Evolutionary conservation across 2,888 invertebrate genomes (phyloP).

Genomic region (Nemapogon koenigi): DNA sequence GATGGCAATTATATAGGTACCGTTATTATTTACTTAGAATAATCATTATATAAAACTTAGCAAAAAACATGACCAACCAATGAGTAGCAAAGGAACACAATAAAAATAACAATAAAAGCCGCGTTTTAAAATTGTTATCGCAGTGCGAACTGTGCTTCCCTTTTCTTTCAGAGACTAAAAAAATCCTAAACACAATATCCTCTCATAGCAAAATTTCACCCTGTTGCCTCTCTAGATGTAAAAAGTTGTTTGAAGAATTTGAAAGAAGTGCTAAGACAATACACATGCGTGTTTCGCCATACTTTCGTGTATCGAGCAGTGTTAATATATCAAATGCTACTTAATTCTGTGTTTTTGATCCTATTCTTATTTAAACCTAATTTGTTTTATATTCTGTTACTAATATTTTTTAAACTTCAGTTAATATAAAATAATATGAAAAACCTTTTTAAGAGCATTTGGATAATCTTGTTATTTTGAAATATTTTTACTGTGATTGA

Average conservation of each 20-base stretch:
- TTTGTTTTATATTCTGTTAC: no score
- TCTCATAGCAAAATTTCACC: no score
- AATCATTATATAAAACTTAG: background rate
- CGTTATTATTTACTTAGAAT: no score
- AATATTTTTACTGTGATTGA: no score
- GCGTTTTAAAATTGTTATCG: constrained; percentile 51
- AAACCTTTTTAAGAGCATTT: no score
- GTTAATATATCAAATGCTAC: constrained; percentile 36
- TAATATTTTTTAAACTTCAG: no score
- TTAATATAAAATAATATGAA: no score
- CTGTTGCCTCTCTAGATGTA: background rate
- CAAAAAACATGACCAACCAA: background rate
- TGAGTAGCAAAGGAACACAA: background rate
- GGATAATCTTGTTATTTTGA: no score
- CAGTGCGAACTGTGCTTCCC: constrained; percentile 43
- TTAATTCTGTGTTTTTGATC: constrained; percentile 36
- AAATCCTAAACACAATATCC: background rate
- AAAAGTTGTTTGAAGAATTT: no score
- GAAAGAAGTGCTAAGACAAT: constrained; percentile 42
- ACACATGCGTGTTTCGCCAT: constrained; percentile 57
- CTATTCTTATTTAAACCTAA: no score
- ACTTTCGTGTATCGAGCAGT: constrained; percentile 44
- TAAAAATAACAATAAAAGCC: constrained; percentile 47
- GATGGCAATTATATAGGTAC: no score
- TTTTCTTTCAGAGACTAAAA: background rate